Evolutionary conservation across 1,140 invertebrate species (phyloP).

Genomic region (Charaxes varanes): DNA sequence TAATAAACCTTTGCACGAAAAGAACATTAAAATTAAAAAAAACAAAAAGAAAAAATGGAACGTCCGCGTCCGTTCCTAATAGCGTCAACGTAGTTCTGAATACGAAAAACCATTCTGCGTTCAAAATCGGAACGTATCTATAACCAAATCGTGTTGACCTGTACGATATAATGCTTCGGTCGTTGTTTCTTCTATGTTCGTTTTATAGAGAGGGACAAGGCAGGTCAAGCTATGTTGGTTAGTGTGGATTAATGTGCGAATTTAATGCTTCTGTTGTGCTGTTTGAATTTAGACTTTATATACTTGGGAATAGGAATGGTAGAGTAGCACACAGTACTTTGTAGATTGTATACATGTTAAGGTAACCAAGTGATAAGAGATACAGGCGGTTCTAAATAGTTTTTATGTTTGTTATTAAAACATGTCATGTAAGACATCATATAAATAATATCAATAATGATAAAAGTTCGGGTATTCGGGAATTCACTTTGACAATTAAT

Average conservation of each 20-base stretch:
- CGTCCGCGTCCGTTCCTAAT: slow-evolving; percentile 29
- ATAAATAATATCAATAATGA: too few species aligned
- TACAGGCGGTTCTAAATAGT: slow-evolving; percentile 30
- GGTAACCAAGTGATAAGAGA: slow-evolving; percentile 44
- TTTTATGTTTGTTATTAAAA: slow-evolving; percentile 6
- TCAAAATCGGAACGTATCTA: slow-evolving; percentile 44
- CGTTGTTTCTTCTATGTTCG: slow-evolving; percentile 5
- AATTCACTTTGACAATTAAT: too few species aligned
- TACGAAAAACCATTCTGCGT: slow-evolving; percentile 42
- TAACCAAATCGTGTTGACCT: slow-evolving; percentile 29
- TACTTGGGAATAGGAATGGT: slow-evolving; percentile 1
- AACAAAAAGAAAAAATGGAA: slow-evolving; percentile 34
- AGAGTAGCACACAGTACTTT: slow-evolving; percentile 18
- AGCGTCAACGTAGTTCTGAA: slow-evolving; percentile 41
- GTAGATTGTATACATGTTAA: slow-evolving; percentile 40
- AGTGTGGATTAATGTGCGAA: slow-evolving; percentile 7
- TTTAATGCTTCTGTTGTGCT: slow-evolving; percentile 6
- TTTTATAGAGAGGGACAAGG: slow-evolving; percentile 13
- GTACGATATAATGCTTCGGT: slow-evolving; percentile 18
- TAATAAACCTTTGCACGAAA: slow-evolving; percentile 17
- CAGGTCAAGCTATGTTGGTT: slow-evolving; percentile 31
- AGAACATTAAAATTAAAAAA: slow-evolving; percentile 22
- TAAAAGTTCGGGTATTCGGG: too few species aligned
- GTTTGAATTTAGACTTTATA: slow-evolving; percentile 22
- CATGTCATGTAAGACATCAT: too few species aligned